Evolutionary conservation across 2,113 vertebrate species (phyloP), one percentile per base, ranked within the genome.

Genomic region (Marmota monax): DNA sequence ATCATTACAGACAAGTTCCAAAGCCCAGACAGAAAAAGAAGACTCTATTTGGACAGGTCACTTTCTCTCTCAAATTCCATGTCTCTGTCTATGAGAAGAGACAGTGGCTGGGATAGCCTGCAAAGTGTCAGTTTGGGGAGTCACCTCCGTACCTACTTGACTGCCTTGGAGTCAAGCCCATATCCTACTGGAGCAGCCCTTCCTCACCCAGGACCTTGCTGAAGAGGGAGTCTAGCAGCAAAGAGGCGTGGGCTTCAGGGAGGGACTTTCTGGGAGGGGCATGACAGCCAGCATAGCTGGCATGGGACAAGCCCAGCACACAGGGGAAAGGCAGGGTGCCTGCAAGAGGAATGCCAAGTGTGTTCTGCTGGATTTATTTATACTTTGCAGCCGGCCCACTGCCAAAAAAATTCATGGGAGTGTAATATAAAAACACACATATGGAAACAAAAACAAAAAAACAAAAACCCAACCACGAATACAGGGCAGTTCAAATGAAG

Each of bases 361-460:
- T 37, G 73, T 42, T 42, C 87, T 86, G 8, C n/a, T 34, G 20
- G 42, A 39, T 61, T 80, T 92, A 94, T 82, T 82, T 96, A 95
- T 69, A 80, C 76, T 84, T 86, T 22, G 88, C 16, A 1, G 70
- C 63, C 45, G 82, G 79, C 42, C 74, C 4, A 58, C 69, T 76
- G 70, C 70, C 67, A 58, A 77, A 78, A 63, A 73, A 86, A 72
- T 82, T 86, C 82, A 83, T 0, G 3, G 51, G 22, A 61, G 56
- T 53, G 65, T 73, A 63, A 80, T 45, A 58, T 22, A 80, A 85
- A 93, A 67, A 84, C 37, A 90, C 17, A 48, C 14, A 2, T 42
- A 70, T 11, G 29, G 37, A 39, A 83, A 79, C 45, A 86, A 65
- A 67, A 87, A 86, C 70, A 86, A 79, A 69, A 69, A 45, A 69